Conservation (phyloP, 2,888 invertebrate species). For the Tiliacea aurago region DNA sequence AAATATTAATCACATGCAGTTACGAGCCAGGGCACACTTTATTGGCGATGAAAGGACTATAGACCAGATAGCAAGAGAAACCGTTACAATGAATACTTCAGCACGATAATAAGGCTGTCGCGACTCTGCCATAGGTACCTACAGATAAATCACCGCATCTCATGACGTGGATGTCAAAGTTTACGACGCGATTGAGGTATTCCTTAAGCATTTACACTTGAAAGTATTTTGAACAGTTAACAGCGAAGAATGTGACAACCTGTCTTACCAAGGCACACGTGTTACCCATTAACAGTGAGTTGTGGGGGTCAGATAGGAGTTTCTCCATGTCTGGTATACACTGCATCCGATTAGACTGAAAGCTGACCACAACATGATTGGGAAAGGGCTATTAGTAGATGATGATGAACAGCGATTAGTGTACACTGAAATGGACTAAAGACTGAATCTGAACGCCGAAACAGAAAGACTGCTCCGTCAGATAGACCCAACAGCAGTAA, state of each 20-base stretch:
- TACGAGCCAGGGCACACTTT: constrained; percentile 10
- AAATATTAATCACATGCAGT: constrained; percentile 41
- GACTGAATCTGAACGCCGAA: background rate
- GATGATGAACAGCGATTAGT: background rate
- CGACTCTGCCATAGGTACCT: background rate
- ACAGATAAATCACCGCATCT: constrained; percentile 1
- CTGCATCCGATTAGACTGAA: background rate
- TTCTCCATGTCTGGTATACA: background rate
- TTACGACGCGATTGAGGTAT: background rate
- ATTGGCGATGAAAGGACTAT: constrained; percentile 44
- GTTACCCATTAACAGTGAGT: no score
- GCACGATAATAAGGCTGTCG: constrained; percentile 21
- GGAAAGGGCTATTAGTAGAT: background rate
- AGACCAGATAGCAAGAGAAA: constrained; percentile 26
- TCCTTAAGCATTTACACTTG: background rate
- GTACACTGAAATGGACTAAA: background rate
- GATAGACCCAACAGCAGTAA: background rate
- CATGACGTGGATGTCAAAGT: constrained; percentile 12
- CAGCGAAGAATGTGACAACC: background rate
- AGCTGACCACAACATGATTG: background rate
- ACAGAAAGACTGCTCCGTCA: background rate
- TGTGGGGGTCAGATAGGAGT: background rate
- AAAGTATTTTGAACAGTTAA: no score
- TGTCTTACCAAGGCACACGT: background rate
- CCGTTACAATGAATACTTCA: constrained; percentile 47